Evolutionary conservation across 2,797 vertebrate genomes (phyloP).

Genomic region (Darevskia nairensis): DNA sequence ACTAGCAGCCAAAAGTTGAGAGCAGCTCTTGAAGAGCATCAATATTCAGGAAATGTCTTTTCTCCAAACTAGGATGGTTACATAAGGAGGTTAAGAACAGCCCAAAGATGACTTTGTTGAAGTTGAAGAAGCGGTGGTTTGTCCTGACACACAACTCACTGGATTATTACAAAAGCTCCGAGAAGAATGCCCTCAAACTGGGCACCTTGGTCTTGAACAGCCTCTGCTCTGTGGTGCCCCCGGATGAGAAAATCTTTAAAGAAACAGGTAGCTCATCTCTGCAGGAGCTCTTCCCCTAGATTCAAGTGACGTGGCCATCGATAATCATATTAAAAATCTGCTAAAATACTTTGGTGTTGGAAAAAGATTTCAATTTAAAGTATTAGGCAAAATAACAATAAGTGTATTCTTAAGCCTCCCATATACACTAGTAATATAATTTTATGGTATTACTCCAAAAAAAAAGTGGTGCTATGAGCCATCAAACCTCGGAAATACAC

Average conservation of each 20-base stretch:
- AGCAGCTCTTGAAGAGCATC: background rate
- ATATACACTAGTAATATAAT: no score
- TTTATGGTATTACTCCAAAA: no score
- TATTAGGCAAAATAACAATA: background rate
- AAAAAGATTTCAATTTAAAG: background rate
- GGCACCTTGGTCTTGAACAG: slow-evolving; percentile 95
- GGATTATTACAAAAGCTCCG: slow-evolving; percentile 97
- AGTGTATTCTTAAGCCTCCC: background rate
- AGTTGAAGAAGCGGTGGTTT: slow-evolving; percentile 98
- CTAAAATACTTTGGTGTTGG: background rate
- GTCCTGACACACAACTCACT: slow-evolving; percentile 96
- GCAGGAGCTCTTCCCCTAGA: background rate
- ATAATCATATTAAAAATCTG: background rate
- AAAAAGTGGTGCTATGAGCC: no score
- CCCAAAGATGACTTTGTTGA: slow-evolving; percentile 84
- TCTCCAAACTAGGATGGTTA: slow-evolving; percentile 87
- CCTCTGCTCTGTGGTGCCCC: slow-evolving; percentile 92
- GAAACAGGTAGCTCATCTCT: slow-evolving; percentile 86
- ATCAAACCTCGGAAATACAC: no score
- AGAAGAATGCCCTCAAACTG: slow-evolving; percentile 91
- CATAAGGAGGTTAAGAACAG: slow-evolving; percentile 96
- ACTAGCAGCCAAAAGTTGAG: background rate
- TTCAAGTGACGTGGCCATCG: background rate
- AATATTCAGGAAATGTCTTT: slow-evolving; percentile 11
- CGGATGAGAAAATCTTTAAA: slow-evolving; percentile 94